These are phyloP conservation scores for Perca fluviatilis DNA, from an alignment of 2,113 vertebrate species.

Conservation along the genomic window DNA sequence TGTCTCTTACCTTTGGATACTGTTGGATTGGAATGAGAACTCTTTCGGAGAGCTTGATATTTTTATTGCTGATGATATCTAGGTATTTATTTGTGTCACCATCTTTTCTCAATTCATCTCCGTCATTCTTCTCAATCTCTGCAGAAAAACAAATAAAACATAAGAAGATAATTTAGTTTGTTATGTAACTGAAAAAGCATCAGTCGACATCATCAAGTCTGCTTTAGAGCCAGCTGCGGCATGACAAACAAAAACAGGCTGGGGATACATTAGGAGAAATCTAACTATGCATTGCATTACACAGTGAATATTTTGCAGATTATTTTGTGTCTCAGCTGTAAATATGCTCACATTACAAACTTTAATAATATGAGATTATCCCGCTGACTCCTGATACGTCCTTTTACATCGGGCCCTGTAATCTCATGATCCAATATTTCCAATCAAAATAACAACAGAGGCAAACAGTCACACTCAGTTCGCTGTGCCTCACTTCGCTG, in stretches of 20 bases:
- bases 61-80: slow-evolving; percentile 99
- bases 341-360: slow-evolving; percentile 50
- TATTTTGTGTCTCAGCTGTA: slow-evolving; percentile 40
- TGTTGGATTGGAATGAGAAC: slow-evolving; percentile 98
- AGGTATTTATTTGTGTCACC: slow-evolving; percentile 97
- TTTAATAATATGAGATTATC: slow-evolving; percentile 58
- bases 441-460: slow-evolving; percentile 65
- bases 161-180: slow-evolving; percentile 30
- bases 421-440: slow-evolving; percentile 64
- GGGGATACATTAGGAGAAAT: slow-evolving; percentile 26
- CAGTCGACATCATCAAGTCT: slow-evolving; percentile 9
- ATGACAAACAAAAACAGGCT: slow-evolving; percentile 21
- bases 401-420: slow-evolving; percentile 46
- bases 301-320: slow-evolving; percentile 28
- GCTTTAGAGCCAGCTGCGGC: slow-evolving; percentile 4
- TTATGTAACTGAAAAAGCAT: slow-evolving; percentile 29
- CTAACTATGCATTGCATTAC: slow-evolving; percentile 31
- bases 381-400: slow-evolving; percentile 38
- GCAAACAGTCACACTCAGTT: slow-evolving; percentile 36
- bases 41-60: slow-evolving; percentile 97
- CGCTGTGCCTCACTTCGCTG: slow-evolving; percentile 32
- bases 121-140: slow-evolving; percentile 98
- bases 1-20: slow-evolving; percentile 95
- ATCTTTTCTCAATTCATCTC: slow-evolving; percentile 92
- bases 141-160: slow-evolving; percentile 64